A percentile compares a stretch with the other conserved stretches of the same genome.
These are phyloP conservation scores for Heteromurus nitidus DNA, from an alignment of 2,888 invertebrate genomes.

Conservation along the genomic window DNA sequence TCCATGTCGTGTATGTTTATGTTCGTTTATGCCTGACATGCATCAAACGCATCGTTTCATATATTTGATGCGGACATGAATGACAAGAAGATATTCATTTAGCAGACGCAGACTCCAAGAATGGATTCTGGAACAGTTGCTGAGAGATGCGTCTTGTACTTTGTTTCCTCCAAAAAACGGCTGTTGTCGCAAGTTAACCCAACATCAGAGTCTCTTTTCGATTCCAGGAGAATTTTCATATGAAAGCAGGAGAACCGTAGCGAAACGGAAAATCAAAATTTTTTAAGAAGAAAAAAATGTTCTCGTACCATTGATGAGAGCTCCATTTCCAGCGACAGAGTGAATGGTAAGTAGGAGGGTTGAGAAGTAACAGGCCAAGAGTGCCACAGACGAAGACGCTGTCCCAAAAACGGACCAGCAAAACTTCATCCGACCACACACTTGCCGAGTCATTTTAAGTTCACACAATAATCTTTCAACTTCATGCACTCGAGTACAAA, in stretches of 20 bases:
- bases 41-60: constrained; percentile 1
- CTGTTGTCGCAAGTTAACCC: not conserved
- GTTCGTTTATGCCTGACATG: not conserved
- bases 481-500: constrained; percentile 55
- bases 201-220: not conserved
- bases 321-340: constrained; percentile 47
- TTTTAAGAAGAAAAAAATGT: not conserved
- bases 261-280: not conserved
- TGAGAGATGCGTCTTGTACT: no score
- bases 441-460: constrained; percentile 60
- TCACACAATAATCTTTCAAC: constrained; percentile 41
- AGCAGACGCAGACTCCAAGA: no score
- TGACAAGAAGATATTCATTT: no score
- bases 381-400: constrained; percentile 46
- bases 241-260: not conserved
- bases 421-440: constrained; percentile 58
- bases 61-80: no score
- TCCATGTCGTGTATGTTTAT: constrained; percentile 22
- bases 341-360: constrained; percentile 26
- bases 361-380: constrained; percentile 27
- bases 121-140: no score
- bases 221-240: not conserved
- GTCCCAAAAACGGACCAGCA: constrained; percentile 13
- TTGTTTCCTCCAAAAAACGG: constrained; percentile 6
- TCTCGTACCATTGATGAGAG: constrained; percentile 35